A percentile compares a stretch with the other conserved stretches of the same genome.
These are phyloP conservation scores for Trypoxylon attenuatum DNA, from an alignment of 2,888 invertebrate species.

Conservation along the genomic window DNA sequence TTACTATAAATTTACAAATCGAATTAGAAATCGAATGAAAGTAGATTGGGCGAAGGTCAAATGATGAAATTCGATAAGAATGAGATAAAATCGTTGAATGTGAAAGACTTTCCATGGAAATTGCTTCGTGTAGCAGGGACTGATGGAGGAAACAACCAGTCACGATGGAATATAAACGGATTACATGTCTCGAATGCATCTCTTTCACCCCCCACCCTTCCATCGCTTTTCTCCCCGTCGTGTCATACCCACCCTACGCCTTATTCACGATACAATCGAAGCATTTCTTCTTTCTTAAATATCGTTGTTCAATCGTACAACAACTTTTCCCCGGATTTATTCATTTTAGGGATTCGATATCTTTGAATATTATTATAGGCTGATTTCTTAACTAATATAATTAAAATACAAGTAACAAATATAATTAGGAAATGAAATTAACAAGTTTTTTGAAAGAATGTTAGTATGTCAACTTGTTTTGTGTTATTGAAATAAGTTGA, in stretches of 20 bases:
- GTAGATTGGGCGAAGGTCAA: background rate
- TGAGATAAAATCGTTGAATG: background rate
- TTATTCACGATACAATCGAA: too few species aligned
- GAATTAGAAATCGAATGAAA: background rate
- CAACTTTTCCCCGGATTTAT: constrained; percentile 47
- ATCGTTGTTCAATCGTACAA: too few species aligned
- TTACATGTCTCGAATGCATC: constrained; percentile 60
- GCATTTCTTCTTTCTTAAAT: too few species aligned
- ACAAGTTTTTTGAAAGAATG: too few species aligned
- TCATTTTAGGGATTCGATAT: too few species aligned
- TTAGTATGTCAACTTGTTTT: too few species aligned
- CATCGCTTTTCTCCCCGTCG: constrained; percentile 2
- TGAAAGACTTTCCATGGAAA: background rate
- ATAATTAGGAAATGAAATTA: too few species aligned
- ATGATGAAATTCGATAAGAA: constrained; percentile 5
- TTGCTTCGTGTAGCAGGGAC: constrained; percentile 55
- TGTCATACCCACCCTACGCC: constrained; percentile 14
- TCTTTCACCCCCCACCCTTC: constrained; percentile 35
- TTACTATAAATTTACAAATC: too few species aligned
- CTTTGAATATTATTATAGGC: too few species aligned
- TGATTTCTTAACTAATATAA: too few species aligned
- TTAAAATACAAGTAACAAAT: too few species aligned
- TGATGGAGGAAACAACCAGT: constrained; percentile 50
- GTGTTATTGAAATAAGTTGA: too few species aligned
- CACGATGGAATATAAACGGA: constrained; percentile 59